Percentiles rank a stretch among this genome's conserved stretches.
Evolutionary conservation across 1,140 invertebrate species (phyloP).

Genomic region (Watersipora subatra): DNA sequence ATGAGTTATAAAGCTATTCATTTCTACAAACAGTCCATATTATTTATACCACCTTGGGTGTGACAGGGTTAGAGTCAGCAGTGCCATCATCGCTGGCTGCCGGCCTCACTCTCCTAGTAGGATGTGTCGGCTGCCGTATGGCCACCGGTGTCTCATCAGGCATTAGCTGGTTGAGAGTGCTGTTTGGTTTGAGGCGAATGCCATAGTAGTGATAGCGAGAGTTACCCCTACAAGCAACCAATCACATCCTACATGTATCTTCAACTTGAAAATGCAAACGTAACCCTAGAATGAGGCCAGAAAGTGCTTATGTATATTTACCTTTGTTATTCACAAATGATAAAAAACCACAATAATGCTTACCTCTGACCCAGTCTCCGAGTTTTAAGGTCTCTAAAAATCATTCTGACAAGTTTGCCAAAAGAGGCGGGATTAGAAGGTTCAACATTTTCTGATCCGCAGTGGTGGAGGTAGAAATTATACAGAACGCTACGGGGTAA

Average conservation of each 20-base stretch:
- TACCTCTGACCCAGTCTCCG: slow-evolving; percentile 71
- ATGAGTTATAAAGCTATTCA: too few species aligned
- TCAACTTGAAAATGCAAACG: too few species aligned
- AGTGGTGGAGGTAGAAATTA: slow-evolving; percentile 81
- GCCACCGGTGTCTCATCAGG: slow-evolving; percentile 44
- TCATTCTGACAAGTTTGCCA: slow-evolving; percentile 85
- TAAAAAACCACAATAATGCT: too few species aligned
- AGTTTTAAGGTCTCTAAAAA: slow-evolving; percentile 82
- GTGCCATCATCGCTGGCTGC: background rate
- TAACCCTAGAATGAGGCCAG: too few species aligned
- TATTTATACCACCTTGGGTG: background rate
- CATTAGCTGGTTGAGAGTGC: slow-evolving; percentile 53
- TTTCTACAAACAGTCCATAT: too few species aligned
- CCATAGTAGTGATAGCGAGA: slow-evolving; percentile 99
- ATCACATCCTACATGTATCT: background rate
- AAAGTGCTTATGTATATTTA: too few species aligned
- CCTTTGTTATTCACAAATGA: too few species aligned
- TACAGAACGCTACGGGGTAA: slow-evolving; percentile 82
- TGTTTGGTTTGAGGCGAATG: slow-evolving; percentile 84
- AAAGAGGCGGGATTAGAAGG: slow-evolving; percentile 92
- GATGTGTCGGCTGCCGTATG: slow-evolving; percentile 33
- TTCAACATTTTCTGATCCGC: slow-evolving; percentile 74
- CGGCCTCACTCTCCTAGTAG: background rate
- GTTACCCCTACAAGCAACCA: slow-evolving; percentile 63
- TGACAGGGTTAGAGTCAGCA: background rate